Evolutionary conservation across 1,140 invertebrate genomes (phyloP), one percentile per base, ranked within the genome.

Genomic region (Drosophila sp.): DNA sequence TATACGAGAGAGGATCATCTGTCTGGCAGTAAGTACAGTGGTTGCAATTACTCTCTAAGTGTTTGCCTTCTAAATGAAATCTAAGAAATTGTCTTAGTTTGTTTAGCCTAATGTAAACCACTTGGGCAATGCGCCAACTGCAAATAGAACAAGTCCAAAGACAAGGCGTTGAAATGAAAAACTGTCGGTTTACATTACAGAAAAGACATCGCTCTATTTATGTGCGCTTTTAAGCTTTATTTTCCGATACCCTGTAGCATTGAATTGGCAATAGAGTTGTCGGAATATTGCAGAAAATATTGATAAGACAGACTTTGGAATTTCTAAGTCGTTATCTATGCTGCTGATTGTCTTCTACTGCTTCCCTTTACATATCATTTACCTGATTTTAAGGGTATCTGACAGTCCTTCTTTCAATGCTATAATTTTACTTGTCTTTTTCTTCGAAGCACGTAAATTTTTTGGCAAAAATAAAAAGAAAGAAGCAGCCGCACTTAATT

Each of bases 1-100:
- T 92, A 96, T 94, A 25, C 93, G 94, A 80, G 95, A 94, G 95
- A 95, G 91, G 94, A 95, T 76, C 94, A 94, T 78, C 80, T 93
- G 34, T 82, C 75, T 77, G 84, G 87, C 67, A 89, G 83, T 87
- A 66, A 86, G 86, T 86, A 74, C n/a, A 14, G n/a, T 2, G 21
- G 11, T 36, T 38, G 25, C 0, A 59, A 41, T 16, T 36, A 16
- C 16, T 13, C 11, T 25, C 21, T 13, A 61, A 69, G 54, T 27
- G 57, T 48, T 41, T 32, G 16, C 25, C 59, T 72, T 62, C 21
- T 41, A 40, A 57, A 25, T 50, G 41, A 59, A 56, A n/a, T 21
- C 21, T 25, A 29, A 65, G 34, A 53, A 14, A 7, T 2, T 21
- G 4, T 21, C 21, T 21, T 21, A 29, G 16, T 38, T 53, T 27